Evolutionary conservation across 1,140 invertebrate genomes (phyloP).

Genomic region (Wiebesia pumilae): DNA sequence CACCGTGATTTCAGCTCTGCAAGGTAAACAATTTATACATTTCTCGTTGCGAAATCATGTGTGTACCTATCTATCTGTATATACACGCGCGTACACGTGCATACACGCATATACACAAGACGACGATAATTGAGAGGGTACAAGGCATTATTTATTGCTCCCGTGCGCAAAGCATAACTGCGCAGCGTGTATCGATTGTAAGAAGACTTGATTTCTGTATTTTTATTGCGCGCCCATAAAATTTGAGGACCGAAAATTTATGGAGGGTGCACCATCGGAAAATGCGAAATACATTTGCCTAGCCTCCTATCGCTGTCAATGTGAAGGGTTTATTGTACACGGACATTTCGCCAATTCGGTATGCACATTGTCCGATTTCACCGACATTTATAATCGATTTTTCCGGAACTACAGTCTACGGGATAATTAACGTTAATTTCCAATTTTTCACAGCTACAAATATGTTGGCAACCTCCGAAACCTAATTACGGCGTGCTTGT

Average conservation of each 20-base stretch:
- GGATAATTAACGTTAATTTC: too few relatives aligned
- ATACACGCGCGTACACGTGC: neutral
- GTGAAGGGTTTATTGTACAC: neutral
- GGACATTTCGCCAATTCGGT: neutral
- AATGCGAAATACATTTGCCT: neutral
- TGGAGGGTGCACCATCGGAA: slow-evolving; percentile 1
- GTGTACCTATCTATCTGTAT: neutral
- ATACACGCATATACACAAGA: neutral
- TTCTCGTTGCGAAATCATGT: slow-evolving; percentile 18
- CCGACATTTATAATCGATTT: neutral
- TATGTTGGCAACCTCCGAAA: too few relatives aligned
- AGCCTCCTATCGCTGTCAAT: neutral
- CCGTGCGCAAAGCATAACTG: neutral
- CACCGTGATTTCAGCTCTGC: neutral
- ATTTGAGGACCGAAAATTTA: slow-evolving; percentile 47
- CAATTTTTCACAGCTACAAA: too few relatives aligned
- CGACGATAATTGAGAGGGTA: slow-evolving; percentile 30
- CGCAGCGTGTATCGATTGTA: neutral
- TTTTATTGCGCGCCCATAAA: slow-evolving; percentile 44
- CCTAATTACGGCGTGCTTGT: too few relatives aligned
- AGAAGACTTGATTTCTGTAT: slow-evolving; percentile 37
- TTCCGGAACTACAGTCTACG: neutral
- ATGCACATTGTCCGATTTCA: neutral
- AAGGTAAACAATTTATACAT: slow-evolving; percentile 28
- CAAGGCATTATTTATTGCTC: slow-evolving; percentile 45